Evolutionary conservation across 2,888 invertebrate species (phyloP).

Genomic region (Dinocampus coccinellae): DNA sequence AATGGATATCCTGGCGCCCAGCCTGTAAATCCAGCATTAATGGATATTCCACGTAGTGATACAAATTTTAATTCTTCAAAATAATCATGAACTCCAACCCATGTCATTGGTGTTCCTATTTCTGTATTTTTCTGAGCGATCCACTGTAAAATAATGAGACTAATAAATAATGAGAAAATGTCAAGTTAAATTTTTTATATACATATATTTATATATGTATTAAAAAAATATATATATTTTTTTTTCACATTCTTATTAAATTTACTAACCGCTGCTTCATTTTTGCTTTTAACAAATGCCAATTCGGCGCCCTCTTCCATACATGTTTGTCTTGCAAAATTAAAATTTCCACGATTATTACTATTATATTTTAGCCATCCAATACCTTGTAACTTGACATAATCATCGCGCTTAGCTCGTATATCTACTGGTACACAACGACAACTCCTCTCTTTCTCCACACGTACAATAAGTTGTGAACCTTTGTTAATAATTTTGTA

Average conservation of each 20-base stretch:
- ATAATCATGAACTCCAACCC: slow-evolving; percentile 10
- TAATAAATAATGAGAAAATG: neutral
- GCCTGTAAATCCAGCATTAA: neutral
- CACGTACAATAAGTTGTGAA: neutral
- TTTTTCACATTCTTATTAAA: neutral
- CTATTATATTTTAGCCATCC: slow-evolving; percentile 29
- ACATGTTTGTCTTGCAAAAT: slow-evolving; percentile 26
- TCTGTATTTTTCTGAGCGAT: neutral
- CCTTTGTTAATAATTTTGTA: neutral
- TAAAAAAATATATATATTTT: neutral
- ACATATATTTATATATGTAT: too few relatives aligned
- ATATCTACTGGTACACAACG: neutral
- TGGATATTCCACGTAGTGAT: neutral
- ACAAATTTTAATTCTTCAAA: neutral
- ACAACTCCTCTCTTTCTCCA: neutral
- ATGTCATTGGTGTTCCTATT: neutral
- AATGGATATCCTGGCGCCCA: neutral
- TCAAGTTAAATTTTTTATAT: neutral
- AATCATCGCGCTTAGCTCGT: slow-evolving; percentile 8
- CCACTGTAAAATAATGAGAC: neutral
- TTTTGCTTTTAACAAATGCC: slow-evolving; percentile 13
- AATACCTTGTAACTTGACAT: slow-evolving; percentile 5
- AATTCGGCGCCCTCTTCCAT: slow-evolving; percentile 27
- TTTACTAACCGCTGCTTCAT: neutral
- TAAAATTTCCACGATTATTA: neutral